phyloP scores from a whole-genome alignment of 2,888 invertebrate species.

The Troides oblongomaculatus region DNA sequence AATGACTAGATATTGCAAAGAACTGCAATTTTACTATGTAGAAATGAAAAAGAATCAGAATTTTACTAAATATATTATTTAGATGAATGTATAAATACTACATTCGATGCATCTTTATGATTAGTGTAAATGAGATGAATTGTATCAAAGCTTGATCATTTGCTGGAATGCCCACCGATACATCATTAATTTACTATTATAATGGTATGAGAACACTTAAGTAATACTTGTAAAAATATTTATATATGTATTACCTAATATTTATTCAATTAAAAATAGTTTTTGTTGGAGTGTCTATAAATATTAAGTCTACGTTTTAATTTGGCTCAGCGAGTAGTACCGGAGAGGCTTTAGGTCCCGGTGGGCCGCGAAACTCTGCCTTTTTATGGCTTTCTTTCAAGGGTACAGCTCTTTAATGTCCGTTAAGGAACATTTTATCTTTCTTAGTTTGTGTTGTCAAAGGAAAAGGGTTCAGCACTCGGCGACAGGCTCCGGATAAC shows the following conservation, averaged over 20 bases:
- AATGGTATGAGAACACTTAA: no score
- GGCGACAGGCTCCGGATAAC: slow-evolving; percentile 69
- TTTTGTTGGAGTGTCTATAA: slow-evolving; percentile 26
- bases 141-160: no score
- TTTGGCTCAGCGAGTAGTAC: slow-evolving; percentile 55
- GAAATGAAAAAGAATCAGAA: not conserved
- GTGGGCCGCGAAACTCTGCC: slow-evolving; percentile 53
- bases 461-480: slow-evolving; percentile 72
- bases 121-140: no score
- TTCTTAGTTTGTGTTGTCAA: slow-evolving; percentile 69
- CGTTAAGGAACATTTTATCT: slow-evolving; percentile 76
- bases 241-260: no score
- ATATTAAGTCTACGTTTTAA: slow-evolving; percentile 62
- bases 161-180: no score
- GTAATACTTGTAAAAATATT: no score
- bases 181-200: no score
- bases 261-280: no score
- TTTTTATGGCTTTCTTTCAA: slow-evolving; percentile 69
- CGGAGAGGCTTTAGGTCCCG: slow-evolving; percentile 49
- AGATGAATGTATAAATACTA: no score
- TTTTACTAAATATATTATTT: no score
- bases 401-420: slow-evolving; percentile 71
- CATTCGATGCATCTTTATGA: no score
- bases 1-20: slow-evolving; percentile 34
- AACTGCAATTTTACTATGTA: no score